Base-by-base conservation (phyloP, 1,140 invertebrate species). In the Drosophila quadrilineata region DNA sequence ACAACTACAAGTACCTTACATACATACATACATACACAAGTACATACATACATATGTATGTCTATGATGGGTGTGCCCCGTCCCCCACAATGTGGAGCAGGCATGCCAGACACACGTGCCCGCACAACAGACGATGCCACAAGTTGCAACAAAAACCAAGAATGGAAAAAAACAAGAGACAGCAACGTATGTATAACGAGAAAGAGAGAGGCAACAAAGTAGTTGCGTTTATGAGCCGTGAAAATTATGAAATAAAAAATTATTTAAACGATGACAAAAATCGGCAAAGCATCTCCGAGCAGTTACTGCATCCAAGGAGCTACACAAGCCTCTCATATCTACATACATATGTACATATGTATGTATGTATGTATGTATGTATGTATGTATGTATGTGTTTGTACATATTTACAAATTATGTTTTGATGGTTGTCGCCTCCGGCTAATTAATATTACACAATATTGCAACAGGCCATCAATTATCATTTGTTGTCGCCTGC, bases 211-310 rank as follows among this genome's bases (percentile, higher is more conserved):
- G 36, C 59, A 54, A 82, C 76, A 82, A 76, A 69, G 76, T 82
- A 84, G 69, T 43, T 43, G 38, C 31, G 19, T 82, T 82, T 84
- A 82, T 63, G 73, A 66, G 58, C 69, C 76, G 63, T 84, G 64
- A 82, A 84, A 65, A 65, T 73, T 58, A 73, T 62, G 54, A 77
- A 70, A 65, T 52, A 71, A 66, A 59, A 62, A 41, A 6, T 43
- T 31, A 31, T 49, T 33, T 53, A 52, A 33, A 19, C 28, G 45
- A 46, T 31, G 28, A 52, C 4, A 28, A 26, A 64, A 35, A 9
- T 12, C 14, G 38, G 41, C 19, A 31, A 31, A n/a, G n/a, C n/a
- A n/a, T n/a, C n/a, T n/a, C n/a, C n/a, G n/a, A n/a, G n/a, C n/a
- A n/a, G n/a, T n/a, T n/a, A n/a, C n/a, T n/a, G n/a, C n/a, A n/a